These are phyloP conservation scores for Lepisosteus osseus DNA, from an alignment of 2,113 vertebrate species.

Conservation along the genomic window DNA sequence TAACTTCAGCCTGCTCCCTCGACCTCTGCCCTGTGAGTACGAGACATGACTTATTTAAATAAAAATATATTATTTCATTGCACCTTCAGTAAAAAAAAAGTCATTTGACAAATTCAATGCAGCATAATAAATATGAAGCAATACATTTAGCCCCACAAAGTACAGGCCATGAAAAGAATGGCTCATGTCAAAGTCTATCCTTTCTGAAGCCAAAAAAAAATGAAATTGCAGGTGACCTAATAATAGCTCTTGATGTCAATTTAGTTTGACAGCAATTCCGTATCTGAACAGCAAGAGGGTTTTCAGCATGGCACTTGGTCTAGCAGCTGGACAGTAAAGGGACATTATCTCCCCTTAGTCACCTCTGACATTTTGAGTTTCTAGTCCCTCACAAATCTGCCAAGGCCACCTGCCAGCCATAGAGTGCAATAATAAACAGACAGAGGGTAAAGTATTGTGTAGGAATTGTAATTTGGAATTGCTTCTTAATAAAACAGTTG, in stretches of 20 bases:
- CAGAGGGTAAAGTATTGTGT: constrained; percentile 4
- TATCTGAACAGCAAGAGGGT: constrained; percentile 23
- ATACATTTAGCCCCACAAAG: constrained; percentile 6
- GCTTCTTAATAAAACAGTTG: neutral
- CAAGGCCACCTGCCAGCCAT: constrained; percentile 17
- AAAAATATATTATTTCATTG: constrained; percentile 1
- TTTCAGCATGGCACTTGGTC: constrained; percentile 19
- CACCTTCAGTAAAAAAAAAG: neutral
- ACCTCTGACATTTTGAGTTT: constrained; percentile 34
- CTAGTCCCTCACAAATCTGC: constrained; percentile 25
- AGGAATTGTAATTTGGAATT: neutral
- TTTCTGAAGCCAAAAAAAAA: constrained; percentile 6
- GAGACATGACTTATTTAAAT: too few species aligned
- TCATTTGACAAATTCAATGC: neutral
- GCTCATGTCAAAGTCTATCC: constrained; percentile 10
- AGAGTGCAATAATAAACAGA: constrained; percentile 5
- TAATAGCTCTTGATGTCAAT: constrained; percentile 21
- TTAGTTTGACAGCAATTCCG: constrained; percentile 29
- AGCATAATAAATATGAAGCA: constrained; percentile 1
- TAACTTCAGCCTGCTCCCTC: too few species aligned
- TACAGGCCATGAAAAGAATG: constrained; percentile 1
- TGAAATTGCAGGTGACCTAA: constrained; percentile 22
- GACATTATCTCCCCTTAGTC: constrained; percentile 29
- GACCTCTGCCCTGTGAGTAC: too few species aligned
- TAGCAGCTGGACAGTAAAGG: constrained; percentile 11